Conservation (phyloP, 2,113 vertebrate species). For the Scomber scombrus region DNA sequence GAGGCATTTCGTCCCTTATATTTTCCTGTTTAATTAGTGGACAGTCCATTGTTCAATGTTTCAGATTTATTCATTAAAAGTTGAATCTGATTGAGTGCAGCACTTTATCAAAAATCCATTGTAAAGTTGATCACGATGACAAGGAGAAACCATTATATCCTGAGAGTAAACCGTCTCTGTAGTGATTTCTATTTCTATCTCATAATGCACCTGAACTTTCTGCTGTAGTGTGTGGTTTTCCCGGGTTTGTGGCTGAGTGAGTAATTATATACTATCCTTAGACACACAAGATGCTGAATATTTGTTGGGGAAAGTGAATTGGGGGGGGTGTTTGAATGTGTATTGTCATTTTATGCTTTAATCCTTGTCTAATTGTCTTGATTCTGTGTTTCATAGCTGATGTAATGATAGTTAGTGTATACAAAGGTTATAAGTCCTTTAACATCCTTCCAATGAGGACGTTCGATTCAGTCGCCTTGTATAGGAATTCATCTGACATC, state of each 20-base stretch:
- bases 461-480: constrained; percentile 31
- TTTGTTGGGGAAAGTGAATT: not conserved
- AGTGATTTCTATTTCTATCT: constrained; percentile 21
- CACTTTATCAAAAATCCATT: constrained; percentile 28
- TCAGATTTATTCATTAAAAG: not conserved
- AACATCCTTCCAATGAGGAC: constrained; percentile 33
- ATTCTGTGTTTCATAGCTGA: constrained; percentile 44
- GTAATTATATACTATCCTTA: constrained; percentile 41
- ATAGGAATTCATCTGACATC: constrained; percentile 47
- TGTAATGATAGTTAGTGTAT: constrained; percentile 49
- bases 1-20: not conserved
- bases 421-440: constrained; percentile 51
- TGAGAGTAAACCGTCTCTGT: not conserved
- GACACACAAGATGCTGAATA: constrained; percentile 30
- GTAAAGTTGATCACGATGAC: not conserved
- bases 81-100: not conserved
- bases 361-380: constrained; percentile 46
- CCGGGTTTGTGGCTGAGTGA: constrained; percentile 25
- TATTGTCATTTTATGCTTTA: constrained; percentile 48
- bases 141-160: constrained; percentile 10
- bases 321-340: constrained; percentile 49
- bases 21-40: not conserved
- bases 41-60: not conserved
- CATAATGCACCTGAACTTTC: constrained; percentile 35
- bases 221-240: constrained; percentile 32